phyloP scores from a whole-genome alignment of 2,113 vertebrate genomes.

The Protobothrops mucrosquamatus region DNA sequence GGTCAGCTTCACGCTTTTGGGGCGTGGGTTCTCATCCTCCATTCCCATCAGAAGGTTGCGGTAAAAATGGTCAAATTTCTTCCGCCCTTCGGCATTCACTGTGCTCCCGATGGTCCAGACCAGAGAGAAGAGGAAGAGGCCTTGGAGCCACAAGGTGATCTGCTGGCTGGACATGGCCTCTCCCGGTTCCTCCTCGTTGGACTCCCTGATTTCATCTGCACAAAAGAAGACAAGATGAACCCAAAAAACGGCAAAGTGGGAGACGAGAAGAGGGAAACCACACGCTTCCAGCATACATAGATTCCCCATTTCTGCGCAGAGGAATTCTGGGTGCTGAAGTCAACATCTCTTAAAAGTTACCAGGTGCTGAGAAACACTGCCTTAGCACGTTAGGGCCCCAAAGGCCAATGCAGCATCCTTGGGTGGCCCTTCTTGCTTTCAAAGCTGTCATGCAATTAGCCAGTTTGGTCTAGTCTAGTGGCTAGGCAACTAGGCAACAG shows the following conservation, averaged over 20 bases:
- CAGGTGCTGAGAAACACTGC: background rate
- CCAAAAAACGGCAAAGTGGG: background rate
- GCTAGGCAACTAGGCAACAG: background rate
- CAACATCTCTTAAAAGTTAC: background rate
- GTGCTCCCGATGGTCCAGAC: conserved; percentile 88
- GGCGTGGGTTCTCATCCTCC: conserved; percentile 73
- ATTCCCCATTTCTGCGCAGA: background rate
- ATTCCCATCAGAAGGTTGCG: conserved; percentile 77
- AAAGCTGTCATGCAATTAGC: background rate
- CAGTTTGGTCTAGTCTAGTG: background rate
- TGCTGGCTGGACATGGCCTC: conserved; percentile 79
- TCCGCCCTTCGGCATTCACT: conserved; percentile 80
- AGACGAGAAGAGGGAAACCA: background rate
- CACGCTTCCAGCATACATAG: background rate
- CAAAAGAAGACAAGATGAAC: background rate
- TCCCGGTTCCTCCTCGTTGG: conserved; percentile 43
- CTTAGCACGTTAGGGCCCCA: background rate
- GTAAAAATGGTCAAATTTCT: conserved; percentile 87
- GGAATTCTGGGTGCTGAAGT: background rate
- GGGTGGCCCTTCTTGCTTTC: background rate
- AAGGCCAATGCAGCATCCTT: background rate
- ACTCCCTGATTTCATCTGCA: conserved; percentile 80
- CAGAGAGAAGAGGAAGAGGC: conserved; percentile 83
- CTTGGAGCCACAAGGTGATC: conserved; percentile 84
- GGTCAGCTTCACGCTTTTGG: conserved; percentile 81